A percentile compares a stretch with the other conserved stretches of the same genome.
Evolutionary conservation across 2,797 vertebrate genomes (phyloP).

Genomic region (Coccyzus lansbergi): DNA sequence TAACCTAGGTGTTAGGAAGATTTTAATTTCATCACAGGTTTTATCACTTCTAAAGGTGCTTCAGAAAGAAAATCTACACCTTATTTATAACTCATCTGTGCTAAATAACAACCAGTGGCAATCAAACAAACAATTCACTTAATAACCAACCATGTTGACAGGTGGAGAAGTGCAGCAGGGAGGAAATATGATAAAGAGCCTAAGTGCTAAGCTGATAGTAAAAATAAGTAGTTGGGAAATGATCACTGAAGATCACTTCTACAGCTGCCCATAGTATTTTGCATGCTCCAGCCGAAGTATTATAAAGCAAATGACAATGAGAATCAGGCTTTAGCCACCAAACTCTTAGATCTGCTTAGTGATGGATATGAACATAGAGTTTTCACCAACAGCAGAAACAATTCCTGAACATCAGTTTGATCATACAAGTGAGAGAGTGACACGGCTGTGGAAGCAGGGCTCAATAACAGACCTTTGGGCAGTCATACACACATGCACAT

Average conservation of each 20-base stretch:
- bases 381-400: background rate
- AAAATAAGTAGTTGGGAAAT: rapidly evolving
- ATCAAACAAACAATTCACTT: background rate
- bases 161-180: background rate
- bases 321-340: background rate
- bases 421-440: background rate
- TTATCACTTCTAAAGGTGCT: background rate
- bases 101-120: background rate
- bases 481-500: rapidly evolving
- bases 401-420: background rate
- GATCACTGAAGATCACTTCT: background rate
- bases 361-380: rapidly evolving
- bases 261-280: rapidly evolving
- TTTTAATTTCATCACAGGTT: background rate
- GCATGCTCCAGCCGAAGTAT: background rate
- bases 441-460: rapidly evolving
- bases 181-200: background rate
- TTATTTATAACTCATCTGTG: background rate
- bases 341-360: background rate
- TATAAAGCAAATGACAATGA: background rate
- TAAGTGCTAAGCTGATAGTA: background rate
- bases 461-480: background rate
- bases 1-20: background rate
- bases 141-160: background rate
- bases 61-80: background rate